Evolutionary conservation across 2,888 invertebrate species (phyloP), one percentile per base, ranked within the genome.

Genomic region (Calliopum simillimum): DNA sequence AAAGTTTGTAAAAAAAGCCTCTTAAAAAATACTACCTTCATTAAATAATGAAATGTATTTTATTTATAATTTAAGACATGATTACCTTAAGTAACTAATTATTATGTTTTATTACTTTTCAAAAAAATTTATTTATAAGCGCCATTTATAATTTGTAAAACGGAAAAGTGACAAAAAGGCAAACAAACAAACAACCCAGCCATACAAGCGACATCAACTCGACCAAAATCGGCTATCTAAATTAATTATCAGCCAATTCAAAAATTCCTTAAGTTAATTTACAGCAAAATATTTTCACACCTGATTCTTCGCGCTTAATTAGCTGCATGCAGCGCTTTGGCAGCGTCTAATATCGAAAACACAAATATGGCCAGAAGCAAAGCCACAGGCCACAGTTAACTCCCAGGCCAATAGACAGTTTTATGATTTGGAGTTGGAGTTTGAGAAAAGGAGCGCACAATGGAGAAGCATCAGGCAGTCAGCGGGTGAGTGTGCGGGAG

Each of bases 171-270:
- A 55, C 55, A 5, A 23, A 14, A 12, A 55, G 25, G 21, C 14
- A 19, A 21, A 55, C 25, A 55, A 55, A 25, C 25, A 61, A 44
- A 44, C 61, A 5, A 21, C 43, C 43, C 3, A 44, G 41, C 46
- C 23, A 61, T 61, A 21, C 25, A 21, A n/a, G 25, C 23, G 25
- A 23, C 49, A 14, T 46, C 51, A 44, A 33, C 61, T 43, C 21
- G 23, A 46, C 73, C 73, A 73, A 73, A 73, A 75, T 72, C 71
- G 76, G 46, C 49, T 71, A 72, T 67, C 73, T 74, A 75, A 76
- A 75, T 76, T 76, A 76, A 75, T 76, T 75, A 75, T 71, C 73
- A 76, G 73, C 70, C 71, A 73, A 67, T 72, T 56, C 71, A 68
- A 68, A 72, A 75, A 76, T 76, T 72, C 75, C 73, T 70, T 33